phyloP scores from a whole-genome alignment of 1,140 invertebrate genomes.

The Drosophila ohnishii region DNA sequence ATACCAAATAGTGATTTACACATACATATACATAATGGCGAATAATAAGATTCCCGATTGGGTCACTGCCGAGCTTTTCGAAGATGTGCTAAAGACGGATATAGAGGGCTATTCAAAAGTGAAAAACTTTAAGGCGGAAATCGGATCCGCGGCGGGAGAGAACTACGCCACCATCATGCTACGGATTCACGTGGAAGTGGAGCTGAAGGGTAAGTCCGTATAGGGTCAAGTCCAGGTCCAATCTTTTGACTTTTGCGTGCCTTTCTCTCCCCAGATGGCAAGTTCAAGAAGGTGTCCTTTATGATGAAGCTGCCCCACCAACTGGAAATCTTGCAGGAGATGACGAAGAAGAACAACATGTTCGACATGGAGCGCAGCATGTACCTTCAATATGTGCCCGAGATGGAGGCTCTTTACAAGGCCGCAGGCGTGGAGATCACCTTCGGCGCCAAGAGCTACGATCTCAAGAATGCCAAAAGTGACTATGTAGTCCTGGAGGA shows the following conservation, averaged over 20 bases:
- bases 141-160: slow-evolving; percentile 56
- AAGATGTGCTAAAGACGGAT: slow-evolving; percentile 53
- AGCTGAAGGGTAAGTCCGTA: slow-evolving; percentile 53
- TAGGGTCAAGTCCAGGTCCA: fast-evolving
- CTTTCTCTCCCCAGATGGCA: slow-evolving; percentile 46
- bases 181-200: slow-evolving; percentile 58
- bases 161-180: slow-evolving; percentile 70
- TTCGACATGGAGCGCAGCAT: slow-evolving; percentile 58
- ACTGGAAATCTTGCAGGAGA: slow-evolving; percentile 26
- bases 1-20: neutral
- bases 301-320: slow-evolving; percentile 68
- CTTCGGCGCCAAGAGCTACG: slow-evolving; percentile 59
- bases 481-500: slow-evolving; percentile 84
- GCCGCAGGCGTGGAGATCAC: slow-evolving; percentile 62
- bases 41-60: slow-evolving; percentile 59
- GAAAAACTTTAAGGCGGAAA: slow-evolving; percentile 52
- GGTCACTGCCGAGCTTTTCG: slow-evolving; percentile 59
- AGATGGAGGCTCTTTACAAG: slow-evolving; percentile 72
- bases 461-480: slow-evolving; percentile 38
- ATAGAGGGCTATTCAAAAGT: slow-evolving; percentile 54
- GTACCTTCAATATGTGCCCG: slow-evolving; percentile 61
- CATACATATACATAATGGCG: neutral
- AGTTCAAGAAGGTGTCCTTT: slow-evolving; percentile 45
- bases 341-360: slow-evolving; percentile 47
- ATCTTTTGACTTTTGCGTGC: neutral